Evolutionary conservation across 2,888 invertebrate species (phyloP).

Genomic region (Drosophila nigricruria): DNA sequence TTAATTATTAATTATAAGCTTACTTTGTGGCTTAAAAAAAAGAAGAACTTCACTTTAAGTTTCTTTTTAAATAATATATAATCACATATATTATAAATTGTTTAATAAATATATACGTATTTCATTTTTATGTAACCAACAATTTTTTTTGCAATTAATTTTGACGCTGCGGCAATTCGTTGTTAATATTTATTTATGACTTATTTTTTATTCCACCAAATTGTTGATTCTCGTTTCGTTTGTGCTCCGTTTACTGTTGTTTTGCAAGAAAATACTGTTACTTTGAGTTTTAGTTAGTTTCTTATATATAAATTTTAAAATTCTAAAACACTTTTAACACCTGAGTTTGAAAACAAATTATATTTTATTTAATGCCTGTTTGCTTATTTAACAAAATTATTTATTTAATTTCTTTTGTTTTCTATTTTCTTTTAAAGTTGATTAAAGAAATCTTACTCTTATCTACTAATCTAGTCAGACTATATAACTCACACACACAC

Average conservation of each 20-base stretch:
- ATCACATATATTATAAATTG: constrained; percentile 65
- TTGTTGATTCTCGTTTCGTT: constrained; percentile 37
- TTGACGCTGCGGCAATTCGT: constrained; percentile 33
- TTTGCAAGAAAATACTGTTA: constrained; percentile 77
- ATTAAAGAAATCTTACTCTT: neutral
- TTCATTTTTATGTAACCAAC: constrained; percentile 74
- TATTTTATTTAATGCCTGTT: constrained; percentile 1
- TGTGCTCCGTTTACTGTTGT: constrained; percentile 36
- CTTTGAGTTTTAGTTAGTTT: constrained; percentile 6
- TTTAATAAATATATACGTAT: constrained; percentile 75
- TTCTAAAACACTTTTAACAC: constrained; percentile 6
- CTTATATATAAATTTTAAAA: neutral
- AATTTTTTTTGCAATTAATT: constrained; percentile 53
- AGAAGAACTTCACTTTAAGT: constrained; percentile 60
- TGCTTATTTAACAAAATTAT: constrained; percentile 20
- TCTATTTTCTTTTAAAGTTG: constrained; percentile 9
- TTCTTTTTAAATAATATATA: constrained; percentile 73
- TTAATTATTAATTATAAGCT: constrained; percentile 50
- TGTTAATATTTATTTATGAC: constrained; percentile 30
- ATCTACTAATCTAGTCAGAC: constrained; percentile 18
- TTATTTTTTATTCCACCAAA: constrained; percentile 23
- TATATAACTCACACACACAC: constrained; percentile 1
- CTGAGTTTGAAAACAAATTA: neutral
- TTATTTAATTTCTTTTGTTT: constrained; percentile 11
- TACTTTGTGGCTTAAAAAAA: constrained; percentile 54